phyloP scores from a whole-genome alignment of 2,888 invertebrate species.

The Dolichomitus sp. region DNA sequence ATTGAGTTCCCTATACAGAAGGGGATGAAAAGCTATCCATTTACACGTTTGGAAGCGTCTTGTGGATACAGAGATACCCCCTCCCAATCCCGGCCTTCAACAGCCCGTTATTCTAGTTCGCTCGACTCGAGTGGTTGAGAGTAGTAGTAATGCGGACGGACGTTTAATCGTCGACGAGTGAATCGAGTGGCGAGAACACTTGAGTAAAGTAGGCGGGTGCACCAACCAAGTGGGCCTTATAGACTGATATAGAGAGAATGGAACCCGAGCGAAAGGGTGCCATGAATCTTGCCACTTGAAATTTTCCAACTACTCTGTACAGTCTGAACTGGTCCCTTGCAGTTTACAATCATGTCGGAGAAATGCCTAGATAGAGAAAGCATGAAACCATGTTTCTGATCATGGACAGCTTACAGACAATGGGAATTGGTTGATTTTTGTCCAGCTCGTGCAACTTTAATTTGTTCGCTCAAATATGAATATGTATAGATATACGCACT shows the following conservation, averaged over 20 bases:
- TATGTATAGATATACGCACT: neutral
- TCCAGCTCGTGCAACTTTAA: neutral
- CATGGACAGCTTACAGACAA: constrained; percentile 32
- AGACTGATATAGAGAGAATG: constrained; percentile 34
- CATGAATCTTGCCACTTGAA: constrained; percentile 72
- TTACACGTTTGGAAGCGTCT: constrained; percentile 13
- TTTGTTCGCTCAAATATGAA: neutral
- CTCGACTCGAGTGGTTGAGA: constrained; percentile 47
- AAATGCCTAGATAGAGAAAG: too few relatives aligned
- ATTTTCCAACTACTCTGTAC: constrained; percentile 9
- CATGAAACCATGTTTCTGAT: neutral
- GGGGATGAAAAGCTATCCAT: constrained; percentile 12
- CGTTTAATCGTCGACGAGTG: constrained; percentile 69
- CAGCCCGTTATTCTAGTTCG: constrained; percentile 25
- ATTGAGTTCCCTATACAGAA: neutral
- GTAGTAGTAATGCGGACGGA: constrained; percentile 54
- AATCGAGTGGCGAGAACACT: constrained; percentile 64
- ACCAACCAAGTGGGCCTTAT: constrained; percentile 34
- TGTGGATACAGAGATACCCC: constrained; percentile 4
- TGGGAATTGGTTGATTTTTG: constrained; percentile 73
- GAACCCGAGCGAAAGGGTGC: constrained; percentile 17
- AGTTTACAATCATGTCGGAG: neutral
- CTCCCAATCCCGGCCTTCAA: neutral
- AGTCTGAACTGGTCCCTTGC: constrained; percentile 13
- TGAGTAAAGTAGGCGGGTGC: constrained; percentile 57